Evolutionary conservation across 2,797 vertebrate species (phyloP).

Genomic region (Clarias platycephalus): DNA sequence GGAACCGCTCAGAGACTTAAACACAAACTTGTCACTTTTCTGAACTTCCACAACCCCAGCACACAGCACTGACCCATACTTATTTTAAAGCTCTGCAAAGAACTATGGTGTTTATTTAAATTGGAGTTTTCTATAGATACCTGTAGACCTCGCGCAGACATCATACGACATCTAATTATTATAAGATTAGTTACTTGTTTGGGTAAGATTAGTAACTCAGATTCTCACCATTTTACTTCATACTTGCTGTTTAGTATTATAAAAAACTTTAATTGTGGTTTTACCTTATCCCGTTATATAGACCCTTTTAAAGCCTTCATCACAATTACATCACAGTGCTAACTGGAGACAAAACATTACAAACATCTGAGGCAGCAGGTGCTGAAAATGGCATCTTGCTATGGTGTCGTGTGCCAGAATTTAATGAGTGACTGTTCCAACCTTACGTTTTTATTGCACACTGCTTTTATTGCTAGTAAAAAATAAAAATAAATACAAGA

Average conservation of each 20-base stretch:
- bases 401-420: no score
- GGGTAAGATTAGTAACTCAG: background rate
- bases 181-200: background rate
- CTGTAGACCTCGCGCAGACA: background rate
- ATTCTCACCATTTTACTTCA: background rate
- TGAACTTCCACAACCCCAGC: background rate
- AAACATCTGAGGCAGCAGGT: no score
- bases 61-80: slow-evolving; percentile 27
- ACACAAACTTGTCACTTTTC: slow-evolving; percentile 5
- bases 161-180: background rate
- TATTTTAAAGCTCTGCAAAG: background rate
- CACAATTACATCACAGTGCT: no score
- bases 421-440: no score
- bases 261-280: background rate
- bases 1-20: background rate
- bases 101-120: no score
- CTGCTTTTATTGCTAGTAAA: no score
- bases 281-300: background rate
- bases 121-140: background rate
- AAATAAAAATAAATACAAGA: no score
- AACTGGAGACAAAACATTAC: no score
- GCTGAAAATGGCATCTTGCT: no score
- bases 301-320: no score
- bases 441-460: no score
- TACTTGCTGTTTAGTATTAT: background rate